Evolutionary conservation across 64 coral and sea anemone species (phyloP), one percentile per base, ranked within the genome.

Genomic region (Anthopleura sola): DNA sequence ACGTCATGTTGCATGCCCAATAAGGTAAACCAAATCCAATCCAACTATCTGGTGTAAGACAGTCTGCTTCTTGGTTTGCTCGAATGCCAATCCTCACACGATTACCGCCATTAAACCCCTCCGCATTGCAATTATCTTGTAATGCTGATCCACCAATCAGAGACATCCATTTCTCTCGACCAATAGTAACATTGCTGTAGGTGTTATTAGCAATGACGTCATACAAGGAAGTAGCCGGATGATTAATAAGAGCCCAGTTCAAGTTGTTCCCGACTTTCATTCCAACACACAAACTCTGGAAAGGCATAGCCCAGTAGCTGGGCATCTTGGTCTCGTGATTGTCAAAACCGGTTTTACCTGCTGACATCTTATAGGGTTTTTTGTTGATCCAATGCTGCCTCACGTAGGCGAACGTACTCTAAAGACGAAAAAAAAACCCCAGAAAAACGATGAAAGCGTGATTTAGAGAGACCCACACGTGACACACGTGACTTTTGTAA

Each of bases 231-330:
- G 44, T 54, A 2, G 84, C 78, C 38, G 60, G 1, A 29, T 32
- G 50, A 20, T 21, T 14, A 28, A 94, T 39, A 24, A 28, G 23
- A 78, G 90, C 78, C 66, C 78, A 90, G 37, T 66, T 84, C 39
- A 86, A 44, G 12, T 36, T 31, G 14, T 62, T 58, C 17, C 68
- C 80, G 20, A 75, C 21, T 62, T 90, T 91, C 84, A 94, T 84
- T 4, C 88, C 93, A 44, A 94, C 32, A 47, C 88, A 94, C 79
- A 94, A n/a, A 34, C 86, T 90, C 34, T 83, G 60, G 60, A 90
- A 90, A 24, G 88, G 39, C 29, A 81, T 86, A 37, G 40, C 82
- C 88, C 93, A 90, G 68, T 94, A 50, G 93, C n/a, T n/a, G n/a
- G n/a, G n/a, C n/a, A n/a, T n/a, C n/a, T n/a, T n/a, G n/a, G n/a